Evolutionary conservation across 1,140 invertebrate genomes (phyloP).

Genomic region (Formica exsecta): DNA sequence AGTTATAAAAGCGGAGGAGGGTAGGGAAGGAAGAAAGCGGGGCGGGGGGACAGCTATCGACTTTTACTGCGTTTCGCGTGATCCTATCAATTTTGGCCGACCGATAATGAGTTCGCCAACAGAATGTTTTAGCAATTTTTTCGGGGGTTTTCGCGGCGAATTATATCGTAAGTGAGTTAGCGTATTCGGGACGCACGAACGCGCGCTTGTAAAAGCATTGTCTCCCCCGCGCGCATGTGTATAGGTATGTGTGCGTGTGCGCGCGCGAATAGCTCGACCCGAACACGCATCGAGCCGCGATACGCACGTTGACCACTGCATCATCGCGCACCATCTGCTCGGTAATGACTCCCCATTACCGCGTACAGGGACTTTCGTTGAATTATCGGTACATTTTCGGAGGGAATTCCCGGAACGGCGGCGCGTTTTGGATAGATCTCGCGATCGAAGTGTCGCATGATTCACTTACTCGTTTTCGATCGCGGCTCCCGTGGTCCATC

Average conservation of each 20-base stretch:
- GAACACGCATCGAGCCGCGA: slow-evolving; percentile 81
- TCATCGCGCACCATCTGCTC: slow-evolving; percentile 86
- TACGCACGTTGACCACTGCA: slow-evolving; percentile 83
- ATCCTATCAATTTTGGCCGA: slow-evolving; percentile 68
- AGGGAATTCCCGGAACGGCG: slow-evolving; percentile 62
- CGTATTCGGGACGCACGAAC: slow-evolving; percentile 63
- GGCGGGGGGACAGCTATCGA: background rate
- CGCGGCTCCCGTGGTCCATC: slow-evolving; percentile 98
- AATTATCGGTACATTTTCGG: slow-evolving; percentile 85
- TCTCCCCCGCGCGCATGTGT: slow-evolving; percentile 33
- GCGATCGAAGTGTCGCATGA: slow-evolving; percentile 64
- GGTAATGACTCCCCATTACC: slow-evolving; percentile 86
- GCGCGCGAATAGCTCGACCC: slow-evolving; percentile 75
- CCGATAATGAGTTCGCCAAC: slow-evolving; percentile 68
- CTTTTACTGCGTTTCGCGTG: slow-evolving; percentile 49
- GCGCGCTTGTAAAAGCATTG: slow-evolving; percentile 71
- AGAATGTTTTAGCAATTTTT: slow-evolving; percentile 69
- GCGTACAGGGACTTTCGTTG: slow-evolving; percentile 83
- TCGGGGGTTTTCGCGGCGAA: slow-evolving; percentile 72
- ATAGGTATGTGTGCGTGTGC: slow-evolving; percentile 1
- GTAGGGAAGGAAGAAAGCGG: too few relatives aligned
- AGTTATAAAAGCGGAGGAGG: slow-evolving; percentile 34
- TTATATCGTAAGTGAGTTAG: slow-evolving; percentile 73
- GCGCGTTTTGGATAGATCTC: slow-evolving; percentile 58
- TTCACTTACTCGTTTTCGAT: slow-evolving; percentile 97